These are phyloP conservation scores for Forbesichthys agassizii DNA, from an alignment of 2,113 vertebrate species.

Conservation along the genomic window DNA sequence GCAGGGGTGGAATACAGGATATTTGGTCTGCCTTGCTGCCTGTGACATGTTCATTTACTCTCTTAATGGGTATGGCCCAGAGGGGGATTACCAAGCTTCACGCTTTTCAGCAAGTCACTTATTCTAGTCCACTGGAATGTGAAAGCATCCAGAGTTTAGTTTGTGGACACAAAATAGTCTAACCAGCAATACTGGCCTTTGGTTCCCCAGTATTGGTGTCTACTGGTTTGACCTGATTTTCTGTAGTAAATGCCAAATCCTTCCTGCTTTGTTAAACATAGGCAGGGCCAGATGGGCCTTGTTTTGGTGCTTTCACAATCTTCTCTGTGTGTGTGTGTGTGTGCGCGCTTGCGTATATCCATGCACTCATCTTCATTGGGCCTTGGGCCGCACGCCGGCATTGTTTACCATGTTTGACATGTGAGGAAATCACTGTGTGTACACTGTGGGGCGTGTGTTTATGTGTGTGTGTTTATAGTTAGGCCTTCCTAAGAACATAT, in stretches of 20 bases:
- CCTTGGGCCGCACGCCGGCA: conserved; percentile 15
- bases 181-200: conserved; percentile 51
- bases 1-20: conserved; percentile 57
- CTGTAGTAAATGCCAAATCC: conserved; percentile 63
- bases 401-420: conserved; percentile 71
- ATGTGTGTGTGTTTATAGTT: conserved; percentile 64
- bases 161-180: conserved; percentile 32
- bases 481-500: conserved; percentile 66
- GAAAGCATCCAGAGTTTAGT: conserved; percentile 46
- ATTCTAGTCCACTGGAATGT: conserved; percentile 38
- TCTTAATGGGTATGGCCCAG: conserved; percentile 51
- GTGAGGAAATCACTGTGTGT: conserved; percentile 71
- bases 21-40: conserved; percentile 47
- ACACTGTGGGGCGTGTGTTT: conserved; percentile 66
- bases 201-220: conserved; percentile 3
- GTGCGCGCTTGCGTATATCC: conserved; percentile 42
- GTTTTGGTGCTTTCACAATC: conserved; percentile 70
- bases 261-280: conserved; percentile 66
- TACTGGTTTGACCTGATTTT: conserved; percentile 41
- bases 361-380: neutral
- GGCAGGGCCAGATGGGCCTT: conserved; percentile 63
- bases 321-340: conserved; percentile 34
- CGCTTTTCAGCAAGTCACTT: conserved; percentile 45
- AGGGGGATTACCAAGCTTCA: conserved; percentile 45
- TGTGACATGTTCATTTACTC: conserved; percentile 65